These are phyloP conservation scores for Cichlasoma orientale DNA, from an alignment of 2,797 vertebrate species.

Conservation along the genomic window DNA sequence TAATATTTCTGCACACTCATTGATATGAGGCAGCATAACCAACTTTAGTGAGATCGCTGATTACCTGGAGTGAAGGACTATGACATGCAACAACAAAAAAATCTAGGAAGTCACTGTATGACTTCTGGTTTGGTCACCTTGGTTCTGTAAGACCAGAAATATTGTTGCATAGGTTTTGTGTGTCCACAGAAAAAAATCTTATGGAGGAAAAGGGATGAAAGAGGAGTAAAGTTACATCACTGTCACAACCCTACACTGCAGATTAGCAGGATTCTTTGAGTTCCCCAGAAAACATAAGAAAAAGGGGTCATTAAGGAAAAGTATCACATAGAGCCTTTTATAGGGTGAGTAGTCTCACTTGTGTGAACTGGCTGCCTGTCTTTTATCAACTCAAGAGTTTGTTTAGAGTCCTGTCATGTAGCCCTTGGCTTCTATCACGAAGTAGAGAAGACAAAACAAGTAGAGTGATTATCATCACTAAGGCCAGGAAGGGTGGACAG, in stretches of 20 bases:
- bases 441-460: constrained; percentile 62
- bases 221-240: not conserved
- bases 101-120: not conserved
- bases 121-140: not conserved
- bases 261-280: constrained; percentile 4
- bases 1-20: not conserved
- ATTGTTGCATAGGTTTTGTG: not conserved
- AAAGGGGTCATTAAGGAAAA: not conserved
- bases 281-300: not conserved
- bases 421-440: constrained; percentile 53
- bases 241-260: not conserved
- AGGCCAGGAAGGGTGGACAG: constrained; percentile 67
- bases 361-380: constrained; percentile 34
- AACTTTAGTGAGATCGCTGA: not conserved
- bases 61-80: not conserved
- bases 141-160: not conserved
- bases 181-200: not conserved
- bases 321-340: not conserved
- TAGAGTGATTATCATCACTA: constrained; percentile 66
- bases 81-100: not conserved
- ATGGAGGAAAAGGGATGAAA: not conserved
- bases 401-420: constrained; percentile 62
- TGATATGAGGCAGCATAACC: not conserved
- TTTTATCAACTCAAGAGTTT: constrained; percentile 63
- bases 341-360: constrained; percentile 25